Base-by-base conservation (phyloP, 2,888 invertebrate species). In the Luperina testacea region DNA sequence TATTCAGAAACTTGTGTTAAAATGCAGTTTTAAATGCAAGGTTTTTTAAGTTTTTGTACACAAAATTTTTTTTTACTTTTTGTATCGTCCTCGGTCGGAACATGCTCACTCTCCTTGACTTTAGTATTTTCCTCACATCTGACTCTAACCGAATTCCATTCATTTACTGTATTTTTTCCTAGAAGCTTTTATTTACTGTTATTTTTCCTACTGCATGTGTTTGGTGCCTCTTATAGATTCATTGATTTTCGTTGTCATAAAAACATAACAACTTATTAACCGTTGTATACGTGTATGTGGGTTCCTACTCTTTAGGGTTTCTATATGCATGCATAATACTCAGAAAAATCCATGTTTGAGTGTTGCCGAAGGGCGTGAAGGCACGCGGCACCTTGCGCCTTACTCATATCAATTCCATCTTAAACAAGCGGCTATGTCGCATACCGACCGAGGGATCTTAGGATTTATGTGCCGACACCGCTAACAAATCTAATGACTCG, bases 371-470 rank as follows among this genome's bases (percentile, higher is more conserved):
- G 90, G 92, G 94, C 94, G 95, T 95, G 94, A 94, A 93, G 93
- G 95, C 92, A 94, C 92, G 95, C 94, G 90, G 92, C 88, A 87
- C 90, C 90, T 92, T 92, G 91, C 93, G 90, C 91, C 89, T 91
- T 87, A 87, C 90, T 91, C 90, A 88, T 94, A 95, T 96, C 94
- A 92, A 91, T 91, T 90, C 92, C 92, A 95, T 95, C 95, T 95
- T 90, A 93, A 93, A 90, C 92, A 91, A 90, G 89, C 93, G 91
- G 92, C 92, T 90, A 87, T 88, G 89, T 90, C 90, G 94, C 95
- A 95, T 96, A 94, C 95, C 93, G 92, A 90, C 77, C 72, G 78
- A 88, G 79, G 88, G 83, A 81, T 87, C 89, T 89, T 85, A 87
- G 85, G 86, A 90, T 92, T 89, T 89, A 91, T 88, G 83, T 86